Evolutionary conservation across 1,140 invertebrate species (phyloP).

Genomic region (Drosophila tropicalis): DNA sequence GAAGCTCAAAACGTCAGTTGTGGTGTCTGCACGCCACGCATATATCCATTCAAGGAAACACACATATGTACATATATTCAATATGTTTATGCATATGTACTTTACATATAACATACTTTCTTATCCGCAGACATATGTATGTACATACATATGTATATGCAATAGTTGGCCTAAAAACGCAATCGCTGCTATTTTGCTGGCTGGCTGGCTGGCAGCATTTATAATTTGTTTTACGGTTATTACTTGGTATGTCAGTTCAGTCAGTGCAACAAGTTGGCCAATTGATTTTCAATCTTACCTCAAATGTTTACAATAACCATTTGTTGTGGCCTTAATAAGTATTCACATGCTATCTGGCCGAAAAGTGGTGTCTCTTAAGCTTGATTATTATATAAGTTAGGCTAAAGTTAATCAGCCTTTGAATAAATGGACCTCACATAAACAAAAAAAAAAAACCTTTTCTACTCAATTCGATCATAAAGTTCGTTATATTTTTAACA

Average conservation of each 20-base stretch:
- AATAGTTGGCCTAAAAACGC: constrained; percentile 62
- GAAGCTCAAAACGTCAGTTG: constrained; percentile 44
- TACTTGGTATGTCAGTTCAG: constrained; percentile 12
- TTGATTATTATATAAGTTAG: background rate
- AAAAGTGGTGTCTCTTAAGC: background rate
- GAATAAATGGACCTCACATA: background rate
- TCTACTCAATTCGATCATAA: background rate
- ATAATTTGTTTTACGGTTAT: constrained; percentile 33
- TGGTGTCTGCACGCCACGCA: constrained; percentile 55
- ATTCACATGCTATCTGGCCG: background rate
- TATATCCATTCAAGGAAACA: constrained; percentile 20
- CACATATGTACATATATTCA: background rate
- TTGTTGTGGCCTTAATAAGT: constrained; percentile 5
- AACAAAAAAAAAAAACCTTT: background rate
- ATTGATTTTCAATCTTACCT: constrained; percentile 42
- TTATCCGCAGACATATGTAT: constrained; percentile 42
- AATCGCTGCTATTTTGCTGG: constrained; percentile 32
- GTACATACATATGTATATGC: background rate
- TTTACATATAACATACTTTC: constrained; percentile 20
- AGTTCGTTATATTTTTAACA: too few species aligned
- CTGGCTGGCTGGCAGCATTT: constrained; percentile 33
- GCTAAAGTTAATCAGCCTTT: background rate
- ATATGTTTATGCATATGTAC: background rate
- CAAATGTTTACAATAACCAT: constrained; percentile 10
- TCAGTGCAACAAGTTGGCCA: constrained; percentile 53